phyloP scores from a whole-genome alignment of 1,140 invertebrate genomes.

The Drosophila funebris region DNA sequence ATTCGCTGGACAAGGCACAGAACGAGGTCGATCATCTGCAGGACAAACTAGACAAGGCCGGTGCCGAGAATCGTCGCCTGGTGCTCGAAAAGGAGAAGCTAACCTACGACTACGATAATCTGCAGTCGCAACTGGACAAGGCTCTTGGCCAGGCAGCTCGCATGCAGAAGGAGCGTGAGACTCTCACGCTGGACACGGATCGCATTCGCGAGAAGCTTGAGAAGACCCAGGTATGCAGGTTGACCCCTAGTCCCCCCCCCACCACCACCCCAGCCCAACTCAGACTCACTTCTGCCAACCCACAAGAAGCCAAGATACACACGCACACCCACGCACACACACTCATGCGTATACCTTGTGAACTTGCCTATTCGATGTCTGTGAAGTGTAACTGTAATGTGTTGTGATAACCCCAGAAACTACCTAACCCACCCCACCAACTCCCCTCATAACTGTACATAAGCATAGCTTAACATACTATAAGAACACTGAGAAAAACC shows the following conservation, averaged over 20 bases:
- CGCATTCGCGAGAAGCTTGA: conserved; percentile 94
- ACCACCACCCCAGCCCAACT: background rate
- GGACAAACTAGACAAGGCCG: conserved; percentile 92
- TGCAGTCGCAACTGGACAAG: conserved; percentile 95
- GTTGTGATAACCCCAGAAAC: conserved; percentile 50
- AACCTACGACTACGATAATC: conserved; percentile 93
- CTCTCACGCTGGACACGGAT: conserved; percentile 92
- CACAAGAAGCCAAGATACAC: background rate
- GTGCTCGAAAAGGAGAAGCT: conserved; percentile 96
- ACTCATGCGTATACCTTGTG: conserved; percentile 33
- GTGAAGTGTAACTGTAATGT: conserved; percentile 57
- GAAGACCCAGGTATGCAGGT: conserved; percentile 90
- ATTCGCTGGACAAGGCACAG: conserved; percentile 93
- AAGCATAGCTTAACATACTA: background rate
- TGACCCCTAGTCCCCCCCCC: conserved; percentile 9
- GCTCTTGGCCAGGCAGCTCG: conserved; percentile 92
- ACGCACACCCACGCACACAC: conserved; percentile 12
- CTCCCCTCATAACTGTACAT: conserved; percentile 35
- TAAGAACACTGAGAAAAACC: background rate
- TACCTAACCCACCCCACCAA: background rate
- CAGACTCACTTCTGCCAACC: background rate
- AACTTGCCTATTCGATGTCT: conserved; percentile 47
- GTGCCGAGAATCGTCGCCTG: conserved; percentile 92
- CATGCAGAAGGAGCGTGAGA: conserved; percentile 95
- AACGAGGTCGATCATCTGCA: conserved; percentile 95